Conservation (phyloP, 2,113 vertebrate genomes). For the Muntiacus muntjak region DNA sequence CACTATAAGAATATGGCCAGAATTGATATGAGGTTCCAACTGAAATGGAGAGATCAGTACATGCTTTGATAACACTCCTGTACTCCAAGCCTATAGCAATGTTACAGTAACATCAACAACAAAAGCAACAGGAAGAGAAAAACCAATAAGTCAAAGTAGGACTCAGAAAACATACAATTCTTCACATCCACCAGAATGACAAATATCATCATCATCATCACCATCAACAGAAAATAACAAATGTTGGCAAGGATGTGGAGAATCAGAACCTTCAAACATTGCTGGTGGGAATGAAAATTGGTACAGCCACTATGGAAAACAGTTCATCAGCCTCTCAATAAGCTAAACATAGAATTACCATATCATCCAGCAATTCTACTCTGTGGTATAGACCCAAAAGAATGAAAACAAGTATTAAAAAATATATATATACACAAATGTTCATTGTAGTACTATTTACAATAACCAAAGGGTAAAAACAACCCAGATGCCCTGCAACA, state of each 20-base stretch:
- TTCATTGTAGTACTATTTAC: not conserved
- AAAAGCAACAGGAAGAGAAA: not conserved
- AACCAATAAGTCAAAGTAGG: not conserved
- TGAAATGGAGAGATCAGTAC: not conserved
- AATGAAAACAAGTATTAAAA: not conserved
- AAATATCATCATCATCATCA: not conserved
- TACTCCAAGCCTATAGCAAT: not conserved
- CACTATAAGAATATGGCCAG: not conserved
- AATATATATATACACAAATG: not conserved
- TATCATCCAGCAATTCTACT: not conserved
- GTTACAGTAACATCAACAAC: not conserved
- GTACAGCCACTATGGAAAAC: not conserved
- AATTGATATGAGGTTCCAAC: not conserved
- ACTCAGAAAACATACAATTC: not conserved
- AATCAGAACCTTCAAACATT: not conserved
- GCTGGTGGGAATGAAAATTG: not conserved
- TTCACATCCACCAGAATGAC: not conserved
- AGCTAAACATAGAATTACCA: not conserved
- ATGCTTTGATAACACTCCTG: not conserved
- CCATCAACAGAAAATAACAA: not conserved
- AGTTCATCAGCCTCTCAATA: not conserved
- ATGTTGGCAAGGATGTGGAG: not conserved
- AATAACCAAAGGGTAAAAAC: not conserved
- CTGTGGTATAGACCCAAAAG: not conserved
- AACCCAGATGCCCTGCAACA: not conserved